A percentile compares a stretch with the other conserved stretches of the same genome.
Evolutionary conservation across 2,888 invertebrate species (phyloP).

Genomic region (Orthosia gothica): DNA sequence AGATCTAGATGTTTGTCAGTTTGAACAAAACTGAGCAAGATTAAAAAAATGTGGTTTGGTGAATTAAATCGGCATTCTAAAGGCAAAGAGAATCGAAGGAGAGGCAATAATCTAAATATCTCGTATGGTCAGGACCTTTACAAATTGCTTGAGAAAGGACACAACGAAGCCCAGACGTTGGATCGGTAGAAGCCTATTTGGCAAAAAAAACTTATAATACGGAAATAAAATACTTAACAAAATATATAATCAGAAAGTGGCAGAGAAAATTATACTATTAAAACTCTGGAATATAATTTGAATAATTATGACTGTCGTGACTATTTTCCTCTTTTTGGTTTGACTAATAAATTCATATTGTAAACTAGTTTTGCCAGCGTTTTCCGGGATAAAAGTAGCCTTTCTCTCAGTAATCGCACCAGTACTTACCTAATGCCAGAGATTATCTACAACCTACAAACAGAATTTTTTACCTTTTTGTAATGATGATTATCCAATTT

Average conservation of each 20-base stretch:
- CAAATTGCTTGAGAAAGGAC: neutral
- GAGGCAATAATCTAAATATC: neutral
- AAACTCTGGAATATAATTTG: neutral
- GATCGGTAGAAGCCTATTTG: neutral
- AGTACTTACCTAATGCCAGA: too few species aligned
- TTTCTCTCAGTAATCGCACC: too few species aligned
- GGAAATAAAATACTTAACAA: neutral
- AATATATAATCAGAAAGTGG: conserved; percentile 5
- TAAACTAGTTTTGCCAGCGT: neutral
- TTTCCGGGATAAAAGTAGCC: too few species aligned
- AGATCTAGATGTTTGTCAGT: neutral
- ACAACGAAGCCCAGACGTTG: neutral
- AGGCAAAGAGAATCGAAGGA: neutral
- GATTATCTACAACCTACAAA: too few species aligned
- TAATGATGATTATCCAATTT: conserved; percentile 12
- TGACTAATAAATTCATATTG: neutral
- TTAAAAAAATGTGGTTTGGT: neutral
- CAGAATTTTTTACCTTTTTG: too few species aligned
- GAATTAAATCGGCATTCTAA: neutral
- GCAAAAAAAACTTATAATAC: neutral
- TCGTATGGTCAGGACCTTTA: neutral
- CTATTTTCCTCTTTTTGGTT: neutral
- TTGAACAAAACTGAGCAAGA: neutral
- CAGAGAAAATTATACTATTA: neutral
- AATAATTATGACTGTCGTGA: neutral